Evolutionary conservation across 2,888 invertebrate genomes (phyloP), one percentile per base, ranked within the genome.

Genomic region (Neoitamus cyanurus): DNA sequence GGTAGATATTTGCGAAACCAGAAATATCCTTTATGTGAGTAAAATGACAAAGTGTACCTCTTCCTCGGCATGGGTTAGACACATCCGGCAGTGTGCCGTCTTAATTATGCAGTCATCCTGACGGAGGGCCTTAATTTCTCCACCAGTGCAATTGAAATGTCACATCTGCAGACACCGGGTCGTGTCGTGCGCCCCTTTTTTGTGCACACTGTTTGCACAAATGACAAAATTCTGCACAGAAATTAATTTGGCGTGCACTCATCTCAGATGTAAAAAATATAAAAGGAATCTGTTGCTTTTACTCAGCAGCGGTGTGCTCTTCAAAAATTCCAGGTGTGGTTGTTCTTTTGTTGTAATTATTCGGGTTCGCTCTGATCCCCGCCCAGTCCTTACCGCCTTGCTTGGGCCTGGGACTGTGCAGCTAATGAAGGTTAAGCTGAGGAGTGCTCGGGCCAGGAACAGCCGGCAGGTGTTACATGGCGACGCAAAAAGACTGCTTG

Each of bases 341-440:
- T 77, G 28, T 42, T 77, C 77, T 77, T 77, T 77, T 77, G 77
- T 77, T 77, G 77, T 46, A 77, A 77, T 77, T 46, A 77, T 77
- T 77, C 25, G 77, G 77, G 42, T 77, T 77, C 28, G 46, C 46
- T 73, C n/a, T 28, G 9, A 11, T 42, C 5, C 46, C 28, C 42
- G 25, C 28, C 13, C 28, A 28, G 30, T 46, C 46, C 42, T 11
- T 42, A 25, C 28, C 25, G 5, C n/a, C 31, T 1, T 34, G 30
- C 72, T 15, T 6, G 15, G 72, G n/a, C n/a, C 11, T 15, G 20
- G n/a, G 70, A 70, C 30, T n/a, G 31, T 34, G 70, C 28, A 42
- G 46, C 77, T 77, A 36, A 36, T 73, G 73, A 73, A 73, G 73
- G 36, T 36, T 20, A 73, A 73, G 28, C 28, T 25, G 42, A 30